These are phyloP conservation scores for Patella pellucida DNA, from an alignment of 2,888 invertebrate genomes.

Conservation along the genomic window DNA sequence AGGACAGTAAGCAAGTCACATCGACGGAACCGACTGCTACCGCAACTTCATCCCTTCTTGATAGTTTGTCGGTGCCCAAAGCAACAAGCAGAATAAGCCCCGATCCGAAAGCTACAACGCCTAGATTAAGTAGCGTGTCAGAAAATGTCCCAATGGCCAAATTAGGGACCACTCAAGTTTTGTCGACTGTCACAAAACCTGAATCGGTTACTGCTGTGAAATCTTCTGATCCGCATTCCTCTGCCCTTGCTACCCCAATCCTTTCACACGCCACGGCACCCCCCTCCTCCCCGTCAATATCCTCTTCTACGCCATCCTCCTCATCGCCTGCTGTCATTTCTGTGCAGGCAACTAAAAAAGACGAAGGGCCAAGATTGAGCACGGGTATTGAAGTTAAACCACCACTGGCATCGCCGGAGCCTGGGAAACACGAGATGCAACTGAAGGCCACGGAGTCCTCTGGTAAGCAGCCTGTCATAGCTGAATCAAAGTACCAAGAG, in stretches of 20 bases:
- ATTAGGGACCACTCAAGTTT: background rate
- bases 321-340: conserved; percentile 7
- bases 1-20: background rate
- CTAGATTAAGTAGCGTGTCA: background rate
- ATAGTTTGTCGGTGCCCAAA: background rate
- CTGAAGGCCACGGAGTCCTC: too few species aligned
- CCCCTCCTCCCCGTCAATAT: conserved; percentile 13
- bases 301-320: conserved; percentile 12
- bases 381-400: background rate
- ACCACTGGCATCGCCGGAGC: too few species aligned
- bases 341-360: conserved; percentile 16
- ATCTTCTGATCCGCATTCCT: conserved; percentile 4
- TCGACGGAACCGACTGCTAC: background rate
- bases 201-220: background rate
- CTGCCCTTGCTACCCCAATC: background rate
- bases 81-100: conserved; percentile 13
- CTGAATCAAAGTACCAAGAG: too few species aligned
- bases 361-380: background rate
- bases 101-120: conserved; percentile 8
- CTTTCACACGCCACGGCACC: conserved; percentile 9
- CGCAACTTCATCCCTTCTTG: too few species aligned
- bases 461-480: too few species aligned
- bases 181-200: background rate
- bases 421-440: too few species aligned
- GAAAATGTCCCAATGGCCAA: background rate